These are phyloP conservation scores for Irena cyanogastra DNA, from an alignment of 2,113 vertebrate genomes.

Conservation along the genomic window DNA sequence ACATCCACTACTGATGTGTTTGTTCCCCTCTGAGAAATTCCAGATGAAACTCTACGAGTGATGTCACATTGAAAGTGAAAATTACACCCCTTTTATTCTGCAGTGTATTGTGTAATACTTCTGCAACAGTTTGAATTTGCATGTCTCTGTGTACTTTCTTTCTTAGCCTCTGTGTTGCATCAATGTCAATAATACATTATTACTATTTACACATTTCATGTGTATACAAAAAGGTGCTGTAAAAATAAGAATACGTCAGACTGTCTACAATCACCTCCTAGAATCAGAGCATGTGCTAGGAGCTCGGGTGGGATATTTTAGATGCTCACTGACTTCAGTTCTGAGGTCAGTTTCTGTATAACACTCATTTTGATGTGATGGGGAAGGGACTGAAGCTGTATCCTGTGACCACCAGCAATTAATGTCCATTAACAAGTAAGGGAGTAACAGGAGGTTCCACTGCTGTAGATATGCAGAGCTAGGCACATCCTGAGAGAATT, in stretches of 20 bases:
- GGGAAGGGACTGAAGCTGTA: not conserved
- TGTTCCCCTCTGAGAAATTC: not conserved
- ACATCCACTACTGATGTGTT: not conserved
- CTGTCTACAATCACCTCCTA: not conserved
- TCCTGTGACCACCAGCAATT: not conserved
- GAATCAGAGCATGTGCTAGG: not conserved
- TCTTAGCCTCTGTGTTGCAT: not conserved
- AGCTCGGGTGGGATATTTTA: not conserved
- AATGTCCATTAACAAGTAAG: not conserved
- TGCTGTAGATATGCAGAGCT: not conserved
- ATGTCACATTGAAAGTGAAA: not conserved
- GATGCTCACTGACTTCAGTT: not conserved
- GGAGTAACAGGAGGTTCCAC: not conserved
- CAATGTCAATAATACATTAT: not conserved
- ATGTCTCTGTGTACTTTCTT: not conserved
- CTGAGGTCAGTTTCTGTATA: not conserved
- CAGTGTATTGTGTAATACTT: not conserved
- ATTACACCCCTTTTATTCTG: not conserved
- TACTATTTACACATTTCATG: not conserved
- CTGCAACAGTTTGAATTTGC: not conserved
- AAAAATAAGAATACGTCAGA: not conserved
- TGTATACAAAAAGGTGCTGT: not conserved
- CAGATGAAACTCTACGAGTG: not conserved
- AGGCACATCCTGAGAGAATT: not conserved
- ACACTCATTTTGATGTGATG: not conserved